Conservation (phyloP, 2,113 vertebrate genomes). For the Carassius gibelio region DNA sequence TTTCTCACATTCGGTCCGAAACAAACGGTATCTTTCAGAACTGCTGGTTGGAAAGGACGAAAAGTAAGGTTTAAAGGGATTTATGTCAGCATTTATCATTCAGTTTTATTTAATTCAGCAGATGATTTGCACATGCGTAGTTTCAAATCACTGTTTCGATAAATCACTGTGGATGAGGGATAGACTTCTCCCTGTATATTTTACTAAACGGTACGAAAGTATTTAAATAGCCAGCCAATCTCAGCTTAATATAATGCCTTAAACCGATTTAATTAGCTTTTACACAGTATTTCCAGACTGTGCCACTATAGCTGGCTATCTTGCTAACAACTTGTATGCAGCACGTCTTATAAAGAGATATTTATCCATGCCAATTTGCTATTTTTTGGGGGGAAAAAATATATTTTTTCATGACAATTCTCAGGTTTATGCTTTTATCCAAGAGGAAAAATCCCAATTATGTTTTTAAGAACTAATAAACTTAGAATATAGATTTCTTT, state of each 20-base stretch:
- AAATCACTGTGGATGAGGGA: slow-evolving; percentile 51
- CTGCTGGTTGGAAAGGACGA: neutral
- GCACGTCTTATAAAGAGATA: slow-evolving; percentile 9
- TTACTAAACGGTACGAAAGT: slow-evolving; percentile 29
- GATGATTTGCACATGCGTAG: slow-evolving; percentile 59
- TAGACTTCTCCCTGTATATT: slow-evolving; percentile 35
- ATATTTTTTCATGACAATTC: slow-evolving; percentile 45
- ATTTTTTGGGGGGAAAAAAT: slow-evolving; percentile 30
- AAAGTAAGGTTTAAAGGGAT: slow-evolving; percentile 17
- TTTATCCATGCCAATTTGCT: slow-evolving; percentile 54
- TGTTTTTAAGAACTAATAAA: neutral
- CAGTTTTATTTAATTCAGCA: slow-evolving; percentile 20
- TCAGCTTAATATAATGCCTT: slow-evolving; percentile 69
- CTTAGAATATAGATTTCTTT: neutral
- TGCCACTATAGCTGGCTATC: slow-evolving; percentile 46
- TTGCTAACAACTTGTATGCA: neutral
- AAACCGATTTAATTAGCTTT: slow-evolving; percentile 64
- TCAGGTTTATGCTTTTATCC: slow-evolving; percentile 52
- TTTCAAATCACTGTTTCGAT: slow-evolving; percentile 47
- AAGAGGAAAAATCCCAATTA: neutral
- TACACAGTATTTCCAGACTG: slow-evolving; percentile 57
- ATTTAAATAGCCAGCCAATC: slow-evolving; percentile 48
- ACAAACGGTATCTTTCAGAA: neutral
- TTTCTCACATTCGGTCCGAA: slow-evolving; percentile 2
- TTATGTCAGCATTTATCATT: slow-evolving; percentile 47